phyloP scores from a whole-genome alignment of 2,888 invertebrate species.

The Isotomurus palustris region DNA sequence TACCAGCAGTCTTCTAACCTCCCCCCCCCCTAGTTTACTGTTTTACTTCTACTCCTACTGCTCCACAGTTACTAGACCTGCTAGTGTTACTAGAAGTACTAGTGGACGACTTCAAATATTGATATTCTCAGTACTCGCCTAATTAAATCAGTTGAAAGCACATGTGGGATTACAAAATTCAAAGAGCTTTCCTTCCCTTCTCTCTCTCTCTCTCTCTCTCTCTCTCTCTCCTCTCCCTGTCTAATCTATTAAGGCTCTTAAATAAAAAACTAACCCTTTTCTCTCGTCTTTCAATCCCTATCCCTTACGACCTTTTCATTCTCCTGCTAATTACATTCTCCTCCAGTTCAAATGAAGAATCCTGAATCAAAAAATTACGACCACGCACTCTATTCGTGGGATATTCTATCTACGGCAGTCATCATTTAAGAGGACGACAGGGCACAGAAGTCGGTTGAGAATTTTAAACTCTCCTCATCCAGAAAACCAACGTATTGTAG shows the following conservation, averaged over 20 bases:
- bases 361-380: too few relatives aligned
- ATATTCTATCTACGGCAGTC: too few relatives aligned
- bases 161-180: constrained; percentile 9
- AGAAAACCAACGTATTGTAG: too few relatives aligned
- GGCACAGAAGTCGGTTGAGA: too few relatives aligned
- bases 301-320: not conserved
- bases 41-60: not conserved
- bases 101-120: constrained; percentile 5
- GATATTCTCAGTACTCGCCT: constrained; percentile 1
- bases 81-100: too few relatives aligned
- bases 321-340: constrained; percentile 10
- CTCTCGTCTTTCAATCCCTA: not conserved
- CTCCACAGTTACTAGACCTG: not conserved
- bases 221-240: not conserved
- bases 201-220: not conserved
- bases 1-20: not conserved
- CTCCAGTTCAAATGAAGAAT: too few relatives aligned
- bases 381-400: too few relatives aligned
- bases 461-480: too few relatives aligned
- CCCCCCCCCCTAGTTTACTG: not conserved
- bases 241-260: not conserved
- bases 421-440: too few relatives aligned
- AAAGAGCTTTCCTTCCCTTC: constrained; percentile 8
- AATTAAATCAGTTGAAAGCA: constrained; percentile 10
- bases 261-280: constrained; percentile 1